phyloP scores from a whole-genome alignment of 2,888 invertebrate genomes.

The Yponomeuta malinellus region DNA sequence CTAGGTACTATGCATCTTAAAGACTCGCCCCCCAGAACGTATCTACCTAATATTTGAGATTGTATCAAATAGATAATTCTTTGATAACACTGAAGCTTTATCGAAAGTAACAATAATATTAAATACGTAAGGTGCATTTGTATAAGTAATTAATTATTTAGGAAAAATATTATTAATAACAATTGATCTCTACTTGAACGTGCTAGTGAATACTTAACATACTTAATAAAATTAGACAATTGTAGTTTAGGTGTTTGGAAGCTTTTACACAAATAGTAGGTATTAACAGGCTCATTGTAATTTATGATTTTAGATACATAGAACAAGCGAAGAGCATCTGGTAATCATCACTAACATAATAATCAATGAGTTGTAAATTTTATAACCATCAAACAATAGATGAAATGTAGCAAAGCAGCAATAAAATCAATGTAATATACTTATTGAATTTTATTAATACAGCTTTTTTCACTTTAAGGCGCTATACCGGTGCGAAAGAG shows the following conservation, averaged over 20 bases:
- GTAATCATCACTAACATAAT: slow-evolving; percentile 43
- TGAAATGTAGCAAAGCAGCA: slow-evolving; percentile 29
- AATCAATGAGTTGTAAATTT: slow-evolving; percentile 60
- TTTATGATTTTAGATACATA: slow-evolving; percentile 46
- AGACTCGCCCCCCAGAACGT: no score
- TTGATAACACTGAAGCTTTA: slow-evolving; percentile 49
- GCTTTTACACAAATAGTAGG: slow-evolving; percentile 67
- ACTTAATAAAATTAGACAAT: slow-evolving; percentile 33
- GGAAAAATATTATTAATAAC: background rate
- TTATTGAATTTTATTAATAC: background rate
- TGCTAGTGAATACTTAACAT: slow-evolving; percentile 8
- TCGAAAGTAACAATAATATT: slow-evolving; percentile 60
- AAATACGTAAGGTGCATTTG: slow-evolving; percentile 57
- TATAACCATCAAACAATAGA: slow-evolving; percentile 38
- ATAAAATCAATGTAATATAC: background rate
- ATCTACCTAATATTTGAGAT: no score
- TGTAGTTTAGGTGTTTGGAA: slow-evolving; percentile 70
- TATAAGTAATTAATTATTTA: slow-evolving; percentile 13
- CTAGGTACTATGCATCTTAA: no score
- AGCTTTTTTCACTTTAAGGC: background rate
- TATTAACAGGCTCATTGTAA: slow-evolving; percentile 52
- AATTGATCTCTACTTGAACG: slow-evolving; percentile 10
- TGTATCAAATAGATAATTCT: background rate
- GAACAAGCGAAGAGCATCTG: slow-evolving; percentile 40
- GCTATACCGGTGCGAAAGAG: no score